Conservation (phyloP, 2,797 vertebrate genomes). For the Peromyscus aztecus region DNA sequence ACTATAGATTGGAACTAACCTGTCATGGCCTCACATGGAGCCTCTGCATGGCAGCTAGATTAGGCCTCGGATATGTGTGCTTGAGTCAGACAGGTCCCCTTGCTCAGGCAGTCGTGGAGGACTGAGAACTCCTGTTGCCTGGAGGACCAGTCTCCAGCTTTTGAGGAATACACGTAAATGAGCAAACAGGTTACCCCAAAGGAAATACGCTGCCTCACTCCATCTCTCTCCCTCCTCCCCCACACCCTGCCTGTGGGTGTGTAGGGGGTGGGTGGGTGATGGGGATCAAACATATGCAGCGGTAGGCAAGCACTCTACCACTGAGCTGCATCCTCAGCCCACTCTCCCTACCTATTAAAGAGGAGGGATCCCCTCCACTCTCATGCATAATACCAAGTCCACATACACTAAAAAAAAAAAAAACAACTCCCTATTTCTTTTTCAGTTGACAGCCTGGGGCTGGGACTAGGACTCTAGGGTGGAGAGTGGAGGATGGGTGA, state of each 20-base stretch:
- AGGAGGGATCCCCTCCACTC: neutral
- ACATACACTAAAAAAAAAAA: neutral
- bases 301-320: no score
- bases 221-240: neutral
- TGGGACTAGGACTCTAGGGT: neutral
- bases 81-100: neutral
- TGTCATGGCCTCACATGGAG: no score
- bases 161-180: slow-evolving; percentile 27
- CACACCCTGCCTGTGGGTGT: neutral
- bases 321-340: neutral
- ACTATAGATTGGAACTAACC: neutral
- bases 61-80: neutral
- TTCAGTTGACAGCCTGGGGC: neutral
- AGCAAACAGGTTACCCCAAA: neutral
- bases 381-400: neutral
- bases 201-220: neutral
- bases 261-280: neutral
- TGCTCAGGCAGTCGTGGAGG: neutral
- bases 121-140: neutral
- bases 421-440: neutral
- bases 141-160: neutral
- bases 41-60: neutral
- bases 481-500: neutral
- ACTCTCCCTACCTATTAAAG: neutral
- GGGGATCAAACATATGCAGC: neutral